Evolutionary conservation across 2,888 invertebrate species (phyloP), one percentile per base, ranked within the genome.

Genomic region (Tipula vernalis): DNA sequence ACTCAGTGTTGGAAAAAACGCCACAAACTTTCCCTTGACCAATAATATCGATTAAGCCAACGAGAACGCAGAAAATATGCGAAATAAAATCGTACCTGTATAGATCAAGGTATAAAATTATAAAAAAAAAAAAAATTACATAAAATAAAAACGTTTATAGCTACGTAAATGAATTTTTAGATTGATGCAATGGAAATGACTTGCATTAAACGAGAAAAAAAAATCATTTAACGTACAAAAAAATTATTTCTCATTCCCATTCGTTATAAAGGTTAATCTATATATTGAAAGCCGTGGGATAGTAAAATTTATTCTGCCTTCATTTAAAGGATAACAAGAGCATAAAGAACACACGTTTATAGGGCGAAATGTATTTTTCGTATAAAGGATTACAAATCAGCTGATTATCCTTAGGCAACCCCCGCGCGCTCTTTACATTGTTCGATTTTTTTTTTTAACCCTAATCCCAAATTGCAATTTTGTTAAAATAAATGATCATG

Each of bases 171-270:
- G 71, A 71, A 71, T 71, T 71, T 39, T 28, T n/a, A 71, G 71
- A 71, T 71, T 71, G 71, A 71, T 71, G 71, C 71, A 71, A 71
- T 71, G 71, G 71, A 71, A 71, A 71, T 71, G 71, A 71, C 71
- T 71, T 71, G 71, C 71, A 71, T 10, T 71, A 28, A 28, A 71
- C 44, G 51, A 71, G 28, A 28, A 51, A 15, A 57, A 51, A 57
- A 39, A 39, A 39, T 39, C 39, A 39, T 39, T 39, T 39, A 39
- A 6, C 39, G 39, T 39, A 39, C 39, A 39, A 51, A 51, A 51
- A 51, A 18, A 57, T 57, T 28, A 8, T 28, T 71, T 71, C 71
- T 71, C 28, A 71, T 71, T 71, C 71, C 71, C 71, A 71, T 71
- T 71, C 71, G 71, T 71, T 71, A 5, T 71, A 71, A 71, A 71